A percentile compares a stretch with the other conserved stretches of the same genome.
Evolutionary conservation across 2,797 vertebrate species (phyloP).

Genomic region (Sebastolobus altivelis): DNA sequence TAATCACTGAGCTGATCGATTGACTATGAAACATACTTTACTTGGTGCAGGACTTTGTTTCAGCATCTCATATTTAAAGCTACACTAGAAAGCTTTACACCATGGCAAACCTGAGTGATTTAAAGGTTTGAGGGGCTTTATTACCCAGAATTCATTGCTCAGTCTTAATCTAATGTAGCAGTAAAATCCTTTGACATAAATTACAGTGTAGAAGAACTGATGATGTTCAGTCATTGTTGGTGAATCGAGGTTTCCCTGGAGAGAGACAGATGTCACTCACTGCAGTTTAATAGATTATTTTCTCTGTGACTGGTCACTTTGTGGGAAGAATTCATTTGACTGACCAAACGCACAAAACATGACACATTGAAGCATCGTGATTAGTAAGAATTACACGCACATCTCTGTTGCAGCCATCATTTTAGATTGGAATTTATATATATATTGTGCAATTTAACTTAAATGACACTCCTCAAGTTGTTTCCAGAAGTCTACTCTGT

Average conservation of each 20-base stretch:
- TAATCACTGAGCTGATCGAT: conserved; percentile 1
- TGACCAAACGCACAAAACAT: not conserved
- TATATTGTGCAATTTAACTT: not conserved
- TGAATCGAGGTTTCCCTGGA: not conserved
- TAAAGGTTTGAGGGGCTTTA: conserved; percentile 24
- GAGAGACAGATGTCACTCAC: not conserved
- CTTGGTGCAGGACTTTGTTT: conserved; percentile 15
- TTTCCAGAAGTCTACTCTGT: not conserved
- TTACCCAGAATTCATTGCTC: conserved; percentile 31
- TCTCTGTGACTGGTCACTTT: conserved; percentile 5
- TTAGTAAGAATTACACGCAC: not conserved
- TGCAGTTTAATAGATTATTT: not conserved
- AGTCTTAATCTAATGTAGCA: conserved; percentile 20
- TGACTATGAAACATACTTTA: conserved; percentile 2
- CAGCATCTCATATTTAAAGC: conserved; percentile 15
- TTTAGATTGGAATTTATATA: not conserved
- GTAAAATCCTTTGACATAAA: conserved; percentile 19
- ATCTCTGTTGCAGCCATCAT: not conserved
- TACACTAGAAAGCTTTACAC: not conserved
- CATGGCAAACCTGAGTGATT: not conserved
- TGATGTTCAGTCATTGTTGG: conserved; percentile 13
- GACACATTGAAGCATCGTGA: not conserved
- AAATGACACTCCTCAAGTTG: not conserved
- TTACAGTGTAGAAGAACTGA: conserved; percentile 4
- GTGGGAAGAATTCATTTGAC: not conserved